A percentile compares a stretch with the other conserved stretches of the same genome.
phyloP scores from a whole-genome alignment of 2,113 vertebrate species.

The Thunnus thynnus region DNA sequence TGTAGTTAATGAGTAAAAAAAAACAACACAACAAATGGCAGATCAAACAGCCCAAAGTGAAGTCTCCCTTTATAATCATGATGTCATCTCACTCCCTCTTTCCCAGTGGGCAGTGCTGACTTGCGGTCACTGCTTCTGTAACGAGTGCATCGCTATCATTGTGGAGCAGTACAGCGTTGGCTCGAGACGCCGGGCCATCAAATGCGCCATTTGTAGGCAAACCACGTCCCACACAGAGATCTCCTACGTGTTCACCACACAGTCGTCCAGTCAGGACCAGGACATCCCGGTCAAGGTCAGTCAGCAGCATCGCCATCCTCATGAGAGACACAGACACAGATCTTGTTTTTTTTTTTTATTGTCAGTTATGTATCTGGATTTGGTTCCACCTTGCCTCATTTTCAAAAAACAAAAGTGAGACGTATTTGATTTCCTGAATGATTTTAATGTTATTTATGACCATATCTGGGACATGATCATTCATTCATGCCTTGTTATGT shows the following conservation, averaged over 20 bases:
- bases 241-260: conserved; percentile 96
- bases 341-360: background rate
- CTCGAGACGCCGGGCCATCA: conserved; percentile 91
- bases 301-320: background rate
- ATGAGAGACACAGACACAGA: background rate
- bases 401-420: too few species aligned
- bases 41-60: too few species aligned
- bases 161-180: conserved; percentile 97
- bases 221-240: conserved; percentile 96
- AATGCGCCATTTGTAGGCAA: conserved; percentile 97
- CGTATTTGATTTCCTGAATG: background rate
- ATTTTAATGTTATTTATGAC: background rate
- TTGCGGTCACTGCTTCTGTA: conserved; percentile 98
- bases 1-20: too few species aligned
- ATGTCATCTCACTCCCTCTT: background rate
- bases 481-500: background rate
- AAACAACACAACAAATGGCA: too few species aligned
- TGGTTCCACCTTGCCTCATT: background rate
- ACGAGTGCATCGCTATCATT: conserved; percentile 95
- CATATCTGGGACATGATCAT: background rate
- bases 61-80: background rate
- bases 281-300: conserved; percentile 95
- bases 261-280: conserved; percentile 89
- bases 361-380: background rate
- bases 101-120: conserved; percentile 97